These are phyloP conservation scores for Calyptommatus sinebrachiatus DNA, from an alignment of 2,113 vertebrate genomes.

Conservation along the genomic window DNA sequence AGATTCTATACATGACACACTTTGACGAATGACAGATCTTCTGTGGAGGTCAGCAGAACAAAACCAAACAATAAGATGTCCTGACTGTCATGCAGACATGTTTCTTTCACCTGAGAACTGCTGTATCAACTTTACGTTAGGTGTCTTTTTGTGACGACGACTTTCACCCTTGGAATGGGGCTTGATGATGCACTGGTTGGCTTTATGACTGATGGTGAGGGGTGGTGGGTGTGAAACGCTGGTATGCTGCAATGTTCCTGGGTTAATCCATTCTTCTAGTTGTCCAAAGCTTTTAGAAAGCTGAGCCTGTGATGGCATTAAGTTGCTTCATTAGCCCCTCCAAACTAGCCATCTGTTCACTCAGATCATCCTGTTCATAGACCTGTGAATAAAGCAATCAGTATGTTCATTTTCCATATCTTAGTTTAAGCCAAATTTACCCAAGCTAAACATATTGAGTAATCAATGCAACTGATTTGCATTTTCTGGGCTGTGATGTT, in stretches of 20 bases:
- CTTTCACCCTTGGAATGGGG: background rate
- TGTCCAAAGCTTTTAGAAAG: constrained; percentile 77
- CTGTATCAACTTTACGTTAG: constrained; percentile 1
- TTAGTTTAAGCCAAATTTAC: background rate
- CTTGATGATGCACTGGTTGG: background rate
- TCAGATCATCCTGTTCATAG: constrained; percentile 94
- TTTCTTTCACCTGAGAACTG: constrained; percentile 28
- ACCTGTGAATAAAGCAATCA: constrained; percentile 70
- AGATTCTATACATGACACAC: constrained; percentile 6
- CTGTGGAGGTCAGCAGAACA: constrained; percentile 28
- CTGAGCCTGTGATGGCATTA: constrained; percentile 94
- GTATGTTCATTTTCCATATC: background rate
- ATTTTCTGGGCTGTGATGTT: no score
- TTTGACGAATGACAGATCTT: background rate
- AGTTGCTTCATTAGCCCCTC: constrained; percentile 98
- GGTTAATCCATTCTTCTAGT: constrained; percentile 43
- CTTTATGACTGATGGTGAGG: constrained; percentile 33
- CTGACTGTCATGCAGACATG: background rate
- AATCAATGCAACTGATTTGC: background rate
- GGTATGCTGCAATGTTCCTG: constrained; percentile 62
- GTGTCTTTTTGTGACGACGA: background rate
- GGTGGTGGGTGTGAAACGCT: constrained; percentile 58
- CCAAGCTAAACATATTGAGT: background rate
- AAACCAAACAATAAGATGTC: constrained; percentile 37
- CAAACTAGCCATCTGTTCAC: constrained; percentile 96